phyloP scores from a whole-genome alignment of 2,113 vertebrate species.

The Sialia sialis region DNA sequence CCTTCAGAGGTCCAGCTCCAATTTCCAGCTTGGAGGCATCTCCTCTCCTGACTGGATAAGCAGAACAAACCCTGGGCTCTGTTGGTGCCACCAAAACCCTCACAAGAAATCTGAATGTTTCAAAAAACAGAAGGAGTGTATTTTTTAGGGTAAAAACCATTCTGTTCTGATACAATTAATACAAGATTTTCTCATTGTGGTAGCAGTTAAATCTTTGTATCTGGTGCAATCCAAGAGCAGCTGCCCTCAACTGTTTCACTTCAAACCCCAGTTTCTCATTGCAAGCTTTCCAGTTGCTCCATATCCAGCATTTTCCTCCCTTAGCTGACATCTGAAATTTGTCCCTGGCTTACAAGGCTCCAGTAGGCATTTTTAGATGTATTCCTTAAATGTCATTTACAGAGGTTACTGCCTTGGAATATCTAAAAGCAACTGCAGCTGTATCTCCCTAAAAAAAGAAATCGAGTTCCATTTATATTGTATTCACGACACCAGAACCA shows the following conservation, averaged over 20 bases:
- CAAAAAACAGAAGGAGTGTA: background rate
- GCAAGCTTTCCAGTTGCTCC: conserved; percentile 8
- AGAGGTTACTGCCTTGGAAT: conserved; percentile 25
- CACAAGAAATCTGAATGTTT: accelerated
- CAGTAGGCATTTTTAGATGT: conserved; percentile 26
- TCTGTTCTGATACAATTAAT: background rate
- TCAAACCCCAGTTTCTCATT: background rate
- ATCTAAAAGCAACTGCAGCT: conserved; percentile 53
- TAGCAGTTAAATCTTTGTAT: background rate
- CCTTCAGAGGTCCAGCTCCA: background rate
- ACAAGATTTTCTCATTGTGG: background rate
- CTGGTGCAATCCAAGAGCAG: background rate
- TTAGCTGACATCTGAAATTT: conserved; percentile 1
- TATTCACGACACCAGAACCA: background rate
- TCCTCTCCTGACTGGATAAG: background rate
- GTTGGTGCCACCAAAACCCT: background rate
- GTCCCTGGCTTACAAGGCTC: background rate
- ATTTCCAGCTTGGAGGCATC: background rate
- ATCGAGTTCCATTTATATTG: conserved; percentile 30
- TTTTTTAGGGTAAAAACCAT: too few species aligned
- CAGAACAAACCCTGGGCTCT: background rate
- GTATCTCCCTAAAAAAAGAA: conserved; percentile 57
- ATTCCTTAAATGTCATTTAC: conserved; percentile 2
- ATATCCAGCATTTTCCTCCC: background rate
- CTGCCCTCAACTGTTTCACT: conserved; percentile 46